Evolutionary conservation across 1,140 invertebrate species (phyloP), one percentile per base, ranked within the genome.

Genomic region (Drosophila lacteicornis): DNA sequence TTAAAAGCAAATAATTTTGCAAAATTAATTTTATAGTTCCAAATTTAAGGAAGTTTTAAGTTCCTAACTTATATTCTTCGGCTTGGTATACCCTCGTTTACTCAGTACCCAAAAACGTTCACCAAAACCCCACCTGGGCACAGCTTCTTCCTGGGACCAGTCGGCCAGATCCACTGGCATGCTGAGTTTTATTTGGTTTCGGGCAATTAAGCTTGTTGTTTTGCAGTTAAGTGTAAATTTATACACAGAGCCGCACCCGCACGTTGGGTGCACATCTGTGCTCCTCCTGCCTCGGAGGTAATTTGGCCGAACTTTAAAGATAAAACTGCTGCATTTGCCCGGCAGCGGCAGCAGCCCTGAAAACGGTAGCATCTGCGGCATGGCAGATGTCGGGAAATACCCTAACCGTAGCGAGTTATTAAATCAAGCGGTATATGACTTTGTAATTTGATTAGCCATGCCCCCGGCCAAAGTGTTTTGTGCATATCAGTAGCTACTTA

Each of bases 171-270:
- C 46, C 59, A 30, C 47, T 86, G 70, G 63, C 76, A 63, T 63
- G 63, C 59, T 74, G 63, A 67, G 71, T 84, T 88, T 87, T 88
- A 80, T 87, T 82, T 69, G 71, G 80, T 80, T 90, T 84, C 69
- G 84, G 80, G 77, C 77, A 88, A 88, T 87, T 87, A 87, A 88
- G 84, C 82, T 59, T 75, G 80, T 79, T 88, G 84, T 79, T 88
- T 84, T 69, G 78, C 80, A 79, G 80, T 90, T 84, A 84, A 81
- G 84, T 87, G 79, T 76, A 80, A 80, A 82, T 77, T 73, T 67
- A 74, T 66, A 77, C 67, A 82, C 55, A 61, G 53, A 76, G 62
- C 71, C 47, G 58, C 69, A 68, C 38, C 55, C 61, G 47, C 74
- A 50, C 27, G 8, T 38, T 22, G 68, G 68, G 27, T 75, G 71